Evolutionary conservation across 2,113 vertebrate species (phyloP), one percentile per base, ranked within the genome.

Genomic region (Narcine bancroftii): DNA sequence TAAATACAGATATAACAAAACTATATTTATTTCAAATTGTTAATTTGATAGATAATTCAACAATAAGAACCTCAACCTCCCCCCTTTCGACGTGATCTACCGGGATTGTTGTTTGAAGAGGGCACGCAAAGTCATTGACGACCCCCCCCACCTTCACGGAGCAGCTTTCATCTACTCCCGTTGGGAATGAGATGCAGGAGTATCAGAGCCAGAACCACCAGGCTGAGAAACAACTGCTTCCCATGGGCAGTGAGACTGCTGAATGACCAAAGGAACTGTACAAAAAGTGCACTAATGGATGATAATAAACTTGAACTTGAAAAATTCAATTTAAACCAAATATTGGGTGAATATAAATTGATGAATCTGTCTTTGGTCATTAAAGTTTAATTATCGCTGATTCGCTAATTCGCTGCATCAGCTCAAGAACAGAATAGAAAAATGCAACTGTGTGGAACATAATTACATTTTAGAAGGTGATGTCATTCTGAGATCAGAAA

Each of bases 291-390:
- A n/a, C n/a, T n/a, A n/a, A n/a, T n/a, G n/a, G n/a, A n/a, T n/a
- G n/a, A n/a, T n/a, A n/a, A n/a, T n/a, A n/a, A n/a, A n/a, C n/a
- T n/a, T n/a, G n/a, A n/a, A n/a, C n/a, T n/a, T n/a, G n/a, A n/a
- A n/a, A n/a, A n/a, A 29, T 53, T 83, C 77, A 83, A 83, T 83
- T 83, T 50, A 83, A 29, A 83, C 42, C 77, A 50, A 50, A 33
- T 26, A 81, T 24, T 45, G 50, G 39, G 2, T 0, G 53, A 29
- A 1, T 47, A 53, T 50, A 83, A 50, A 33, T 53, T 6, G 77
- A 83, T 83, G 77, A 21, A 81, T 47, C 50, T 29, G 39, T 47
- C 50, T 13, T 50, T 53, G 47, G 1, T 26, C 53, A 24, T 50
- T 50, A 29, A 50, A 83, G 53, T 83, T 83, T 83, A 53, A 83